A percentile compares a stretch with the other conserved stretches of the same genome.
Evolutionary conservation across 1,140 invertebrate genomes (phyloP).

Genomic region (Vanessa atalanta): DNA sequence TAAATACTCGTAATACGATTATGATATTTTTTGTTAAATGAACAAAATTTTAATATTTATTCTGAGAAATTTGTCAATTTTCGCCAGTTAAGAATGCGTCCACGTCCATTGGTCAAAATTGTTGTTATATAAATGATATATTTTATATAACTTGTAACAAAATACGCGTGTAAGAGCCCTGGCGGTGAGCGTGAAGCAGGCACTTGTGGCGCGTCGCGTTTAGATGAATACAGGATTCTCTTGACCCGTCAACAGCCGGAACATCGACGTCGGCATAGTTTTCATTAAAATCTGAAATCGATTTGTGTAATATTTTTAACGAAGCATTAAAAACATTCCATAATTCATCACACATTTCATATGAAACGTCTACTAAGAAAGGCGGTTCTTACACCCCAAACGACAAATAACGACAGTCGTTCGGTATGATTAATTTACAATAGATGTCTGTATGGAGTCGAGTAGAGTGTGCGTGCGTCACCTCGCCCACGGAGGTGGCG

Average conservation of each 20-base stretch:
- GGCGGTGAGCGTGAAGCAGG: conserved; percentile 63
- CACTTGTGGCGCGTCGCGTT: conserved; percentile 65
- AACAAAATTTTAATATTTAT: not conserved
- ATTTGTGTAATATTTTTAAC: not conserved
- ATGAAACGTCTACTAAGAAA: too few species aligned
- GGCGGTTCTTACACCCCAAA: too few species aligned
- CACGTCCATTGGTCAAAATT: not conserved
- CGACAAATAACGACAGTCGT: not conserved
- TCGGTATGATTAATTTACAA: not conserved
- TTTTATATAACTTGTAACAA: conserved; percentile 20
- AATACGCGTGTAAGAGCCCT: conserved; percentile 20
- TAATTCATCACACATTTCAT: too few species aligned
- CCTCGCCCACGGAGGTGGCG: conserved; percentile 99
- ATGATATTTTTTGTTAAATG: too few species aligned
- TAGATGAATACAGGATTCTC: conserved; percentile 99
- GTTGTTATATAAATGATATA: not conserved
- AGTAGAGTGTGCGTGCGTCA: conserved; percentile 68
- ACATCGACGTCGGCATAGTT: conserved; percentile 99
- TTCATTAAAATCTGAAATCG: conserved; percentile 98
- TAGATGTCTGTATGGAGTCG: not conserved
- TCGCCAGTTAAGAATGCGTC: not conserved
- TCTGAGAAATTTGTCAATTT: not conserved
- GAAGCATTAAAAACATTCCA: not conserved
- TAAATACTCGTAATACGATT: not conserved
- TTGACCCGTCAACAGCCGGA: conserved; percentile 98